Evolutionary conservation across 2,888 invertebrate genomes (phyloP).

Genomic region (Cremastobaeus sp.): DNA sequence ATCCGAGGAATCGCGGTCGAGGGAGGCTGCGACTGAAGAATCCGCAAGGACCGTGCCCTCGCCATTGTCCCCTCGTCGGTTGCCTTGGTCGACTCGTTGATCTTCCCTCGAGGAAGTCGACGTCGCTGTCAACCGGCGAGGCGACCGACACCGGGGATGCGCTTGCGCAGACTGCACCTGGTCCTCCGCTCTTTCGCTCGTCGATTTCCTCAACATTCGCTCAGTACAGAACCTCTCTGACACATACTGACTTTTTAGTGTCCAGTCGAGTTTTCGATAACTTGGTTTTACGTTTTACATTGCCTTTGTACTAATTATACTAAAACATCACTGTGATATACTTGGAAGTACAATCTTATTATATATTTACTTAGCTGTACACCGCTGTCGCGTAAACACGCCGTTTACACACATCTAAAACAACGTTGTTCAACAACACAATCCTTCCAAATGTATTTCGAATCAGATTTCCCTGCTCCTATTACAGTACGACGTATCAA

Average conservation of each 20-base stretch:
- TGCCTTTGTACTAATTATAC: conserved; percentile 59
- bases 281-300: conserved; percentile 59
- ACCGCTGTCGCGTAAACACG: conserved; percentile 59
- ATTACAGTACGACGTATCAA: conserved; percentile 5
- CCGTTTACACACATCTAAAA: conserved; percentile 45
- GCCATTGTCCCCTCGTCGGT: neutral
- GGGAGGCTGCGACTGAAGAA: conserved; percentile 25
- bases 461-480: conserved; percentile 26
- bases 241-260: conserved; percentile 64
- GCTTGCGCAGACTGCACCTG: conserved; percentile 26
- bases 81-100: too few relatives aligned
- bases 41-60: conserved; percentile 19
- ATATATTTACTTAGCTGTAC: conserved; percentile 52
- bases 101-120: too few relatives aligned
- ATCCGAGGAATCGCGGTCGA: conserved; percentile 45
- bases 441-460: conserved; percentile 46
- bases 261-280: conserved; percentile 61
- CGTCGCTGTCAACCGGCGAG: neutral
- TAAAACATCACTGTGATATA: conserved; percentile 50
- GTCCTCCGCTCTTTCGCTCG: conserved; percentile 20
- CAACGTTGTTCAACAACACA: conserved; percentile 45
- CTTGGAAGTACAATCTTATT: conserved; percentile 52
- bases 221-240: conserved; percentile 63
- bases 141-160: conserved; percentile 4
- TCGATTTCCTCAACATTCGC: conserved; percentile 53